These are phyloP conservation scores for Aselliscus stoliczkanus DNA, from an alignment of 2,797 vertebrate genomes.

Conservation along the genomic window DNA sequence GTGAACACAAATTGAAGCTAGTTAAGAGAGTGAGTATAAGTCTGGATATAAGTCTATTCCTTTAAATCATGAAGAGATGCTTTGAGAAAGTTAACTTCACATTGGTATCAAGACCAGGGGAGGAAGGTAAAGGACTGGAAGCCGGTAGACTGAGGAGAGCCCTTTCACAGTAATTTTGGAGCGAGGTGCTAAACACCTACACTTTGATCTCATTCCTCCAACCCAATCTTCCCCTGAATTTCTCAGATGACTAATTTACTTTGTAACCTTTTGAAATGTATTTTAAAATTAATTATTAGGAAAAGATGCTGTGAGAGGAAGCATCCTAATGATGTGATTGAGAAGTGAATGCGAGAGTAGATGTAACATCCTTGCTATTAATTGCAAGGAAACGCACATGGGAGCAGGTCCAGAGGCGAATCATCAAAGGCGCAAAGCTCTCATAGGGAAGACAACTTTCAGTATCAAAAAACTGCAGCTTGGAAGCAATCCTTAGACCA, in stretches of 20 bases:
- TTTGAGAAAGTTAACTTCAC: not conserved
- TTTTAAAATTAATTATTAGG: slow-evolving; percentile 3
- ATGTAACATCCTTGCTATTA: not conserved
- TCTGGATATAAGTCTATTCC: not conserved
- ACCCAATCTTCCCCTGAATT: not conserved
- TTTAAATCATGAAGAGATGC: not conserved
- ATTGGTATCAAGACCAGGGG: not conserved
- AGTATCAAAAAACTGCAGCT: not conserved
- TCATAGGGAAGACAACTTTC: not conserved
- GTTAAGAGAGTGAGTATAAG: not conserved
- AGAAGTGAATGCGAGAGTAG: not conserved
- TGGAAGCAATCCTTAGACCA: not conserved
- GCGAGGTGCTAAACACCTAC: not conserved
- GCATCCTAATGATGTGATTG: not conserved
- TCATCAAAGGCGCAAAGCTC: not conserved
- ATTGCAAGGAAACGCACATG: not conserved
- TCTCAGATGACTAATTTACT: slow-evolving; percentile 13
- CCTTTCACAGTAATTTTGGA: not conserved
- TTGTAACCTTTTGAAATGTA: slow-evolving; percentile 8
- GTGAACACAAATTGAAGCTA: not conserved
- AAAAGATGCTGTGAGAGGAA: not conserved
- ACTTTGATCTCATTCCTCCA: not conserved
- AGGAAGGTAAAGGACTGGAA: not conserved
- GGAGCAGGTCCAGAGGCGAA: not conserved
- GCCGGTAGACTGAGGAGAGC: not conserved